Evolutionary conservation across 2,888 invertebrate species (phyloP).

Genomic region (Caenorhabditis virilis): DNA sequence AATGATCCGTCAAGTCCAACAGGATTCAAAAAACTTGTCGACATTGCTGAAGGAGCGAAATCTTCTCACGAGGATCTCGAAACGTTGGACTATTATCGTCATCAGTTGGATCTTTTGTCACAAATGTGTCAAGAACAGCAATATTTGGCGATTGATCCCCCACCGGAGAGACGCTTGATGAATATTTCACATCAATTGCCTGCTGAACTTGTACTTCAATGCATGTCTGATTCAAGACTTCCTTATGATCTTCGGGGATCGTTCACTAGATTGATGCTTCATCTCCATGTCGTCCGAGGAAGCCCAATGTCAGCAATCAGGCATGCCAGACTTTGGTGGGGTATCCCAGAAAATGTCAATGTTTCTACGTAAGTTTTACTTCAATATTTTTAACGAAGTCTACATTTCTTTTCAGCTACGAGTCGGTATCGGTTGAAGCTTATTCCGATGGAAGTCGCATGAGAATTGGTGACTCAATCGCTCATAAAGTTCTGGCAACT

Average conservation of each 20-base stretch:
- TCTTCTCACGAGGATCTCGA: slow-evolving; percentile 56
- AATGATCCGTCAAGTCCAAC: too few species aligned
- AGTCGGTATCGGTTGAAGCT: slow-evolving; percentile 53
- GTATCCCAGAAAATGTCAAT: slow-evolving; percentile 90
- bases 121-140: slow-evolving; percentile 96
- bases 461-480: slow-evolving; percentile 46
- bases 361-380: slow-evolving; percentile 84
- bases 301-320: slow-evolving; percentile 97
- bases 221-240: slow-evolving; percentile 91
- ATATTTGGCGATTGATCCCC: slow-evolving; percentile 83
- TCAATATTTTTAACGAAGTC: neutral
- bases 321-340: slow-evolving; percentile 96
- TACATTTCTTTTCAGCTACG: slow-evolving; percentile 45
- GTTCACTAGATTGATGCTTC: slow-evolving; percentile 95
- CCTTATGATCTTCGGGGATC: slow-evolving; percentile 94
- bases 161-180: slow-evolving; percentile 63
- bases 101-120: slow-evolving; percentile 94
- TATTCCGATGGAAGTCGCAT: slow-evolving; percentile 58
- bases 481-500: slow-evolving; percentile 77
- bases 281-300: slow-evolving; percentile 95
- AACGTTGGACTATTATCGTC: slow-evolving; percentile 73
- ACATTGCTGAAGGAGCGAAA: slow-evolving; percentile 47
- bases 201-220: slow-evolving; percentile 91
- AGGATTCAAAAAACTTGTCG: slow-evolving; percentile 42
- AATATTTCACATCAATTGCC: slow-evolving; percentile 87